Conservation (phyloP, 2,888 invertebrate species). For the Polietes domitor region DNA sequence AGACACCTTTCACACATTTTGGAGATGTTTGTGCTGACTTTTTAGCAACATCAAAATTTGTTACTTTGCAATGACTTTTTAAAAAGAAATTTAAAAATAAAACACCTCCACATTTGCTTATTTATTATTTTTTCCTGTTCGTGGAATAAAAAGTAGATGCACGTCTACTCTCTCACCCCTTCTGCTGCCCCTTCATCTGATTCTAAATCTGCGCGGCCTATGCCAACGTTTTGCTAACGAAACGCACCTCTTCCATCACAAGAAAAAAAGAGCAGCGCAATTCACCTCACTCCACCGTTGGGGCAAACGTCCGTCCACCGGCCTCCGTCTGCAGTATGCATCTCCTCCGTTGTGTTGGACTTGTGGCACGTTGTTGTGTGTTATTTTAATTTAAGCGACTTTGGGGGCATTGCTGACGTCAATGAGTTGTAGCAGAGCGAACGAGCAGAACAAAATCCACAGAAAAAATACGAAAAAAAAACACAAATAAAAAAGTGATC, state of each 20-base stretch:
- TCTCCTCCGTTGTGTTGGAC: constrained; percentile 48
- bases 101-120: background rate
- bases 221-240: constrained; percentile 40
- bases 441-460: background rate
- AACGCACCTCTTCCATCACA: constrained; percentile 37
- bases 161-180: background rate
- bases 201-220: constrained; percentile 2
- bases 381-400: constrained; percentile 67
- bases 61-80: constrained; percentile 23
- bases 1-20: background rate
- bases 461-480: background rate
- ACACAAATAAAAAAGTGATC: constrained; percentile 28
- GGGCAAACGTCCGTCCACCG: background rate
- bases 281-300: background rate
- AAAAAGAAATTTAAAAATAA: constrained; percentile 28
- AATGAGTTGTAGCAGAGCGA: constrained; percentile 67
- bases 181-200: background rate
- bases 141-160: background rate
- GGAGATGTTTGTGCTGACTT: background rate
- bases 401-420: constrained; percentile 81
- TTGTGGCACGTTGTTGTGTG: constrained; percentile 52
- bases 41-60: constrained; percentile 2
- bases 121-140: constrained; percentile 27
- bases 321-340: background rate
- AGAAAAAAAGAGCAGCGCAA: background rate